phyloP scores from a whole-genome alignment of 2,113 vertebrate species.

The Xenus cinereus region DNA sequence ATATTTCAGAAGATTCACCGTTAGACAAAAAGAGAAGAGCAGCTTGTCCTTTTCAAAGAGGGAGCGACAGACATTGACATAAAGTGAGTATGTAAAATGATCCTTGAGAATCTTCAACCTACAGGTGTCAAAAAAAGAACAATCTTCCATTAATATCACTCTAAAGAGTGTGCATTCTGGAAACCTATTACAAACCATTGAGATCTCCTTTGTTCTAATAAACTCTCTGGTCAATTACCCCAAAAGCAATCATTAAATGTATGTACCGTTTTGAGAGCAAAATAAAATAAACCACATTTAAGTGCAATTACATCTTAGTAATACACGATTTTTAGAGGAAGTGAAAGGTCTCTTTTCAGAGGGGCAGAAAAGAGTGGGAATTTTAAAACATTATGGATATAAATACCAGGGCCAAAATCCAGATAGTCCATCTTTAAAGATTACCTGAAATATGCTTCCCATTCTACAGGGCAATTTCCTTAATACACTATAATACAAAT shows the following conservation, averaged over 20 bases:
- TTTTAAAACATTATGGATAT: background rate
- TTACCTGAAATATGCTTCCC: background rate
- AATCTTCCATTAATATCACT: background rate
- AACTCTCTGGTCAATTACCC: background rate
- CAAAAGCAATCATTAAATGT: background rate
- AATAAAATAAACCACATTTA: background rate
- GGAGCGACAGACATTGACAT: conserved; percentile 87
- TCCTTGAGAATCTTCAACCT: conserved; percentile 86
- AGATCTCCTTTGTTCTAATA: background rate
- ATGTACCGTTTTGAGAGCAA: background rate
- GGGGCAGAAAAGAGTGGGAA: background rate
- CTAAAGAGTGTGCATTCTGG: background rate
- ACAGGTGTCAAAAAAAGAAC: background rate
- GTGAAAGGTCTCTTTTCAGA: background rate
- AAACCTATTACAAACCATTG: background rate
- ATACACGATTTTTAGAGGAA: background rate
- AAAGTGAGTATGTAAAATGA: conserved; percentile 87
- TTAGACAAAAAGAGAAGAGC: conserved; percentile 89
- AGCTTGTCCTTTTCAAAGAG: conserved; percentile 94
- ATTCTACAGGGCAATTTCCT: background rate
- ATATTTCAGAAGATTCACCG: conserved; percentile 82
- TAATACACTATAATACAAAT: background rate
- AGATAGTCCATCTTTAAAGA: background rate
- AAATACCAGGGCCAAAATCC: background rate
- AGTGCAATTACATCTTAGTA: background rate